phyloP scores from a whole-genome alignment of 2,888 invertebrate species.

The Teleiodes luculella region DNA sequence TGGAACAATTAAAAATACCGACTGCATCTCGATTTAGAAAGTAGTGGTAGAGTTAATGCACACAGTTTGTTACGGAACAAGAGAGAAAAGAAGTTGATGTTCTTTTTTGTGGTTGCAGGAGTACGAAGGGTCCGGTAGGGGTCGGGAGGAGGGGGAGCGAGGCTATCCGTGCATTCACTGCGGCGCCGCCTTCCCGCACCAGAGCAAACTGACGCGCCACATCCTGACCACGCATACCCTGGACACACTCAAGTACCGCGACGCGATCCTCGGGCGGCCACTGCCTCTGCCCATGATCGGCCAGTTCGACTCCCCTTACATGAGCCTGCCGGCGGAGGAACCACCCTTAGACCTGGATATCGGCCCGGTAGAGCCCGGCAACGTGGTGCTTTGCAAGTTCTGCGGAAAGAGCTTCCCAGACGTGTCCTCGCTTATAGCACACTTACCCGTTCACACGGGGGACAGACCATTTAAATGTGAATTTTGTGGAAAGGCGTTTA shows the following conservation, averaged over 20 bases:
- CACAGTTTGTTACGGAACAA: slow-evolving; percentile 66
- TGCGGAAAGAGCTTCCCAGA: slow-evolving; percentile 95
- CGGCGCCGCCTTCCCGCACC: slow-evolving; percentile 92
- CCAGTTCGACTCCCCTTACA: slow-evolving; percentile 70
- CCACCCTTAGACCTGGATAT: slow-evolving; percentile 79
- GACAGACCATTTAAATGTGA: slow-evolving; percentile 95
- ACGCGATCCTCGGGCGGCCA: slow-evolving; percentile 76
- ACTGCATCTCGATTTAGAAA: slow-evolving; percentile 77
- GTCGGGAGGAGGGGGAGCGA: slow-evolving; percentile 70
- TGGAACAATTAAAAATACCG: slow-evolving; percentile 55
- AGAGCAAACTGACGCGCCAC: slow-evolving; percentile 94
- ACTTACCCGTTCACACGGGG: slow-evolving; percentile 93
- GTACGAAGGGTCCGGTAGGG: slow-evolving; percentile 85
- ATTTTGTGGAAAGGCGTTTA: slow-evolving; percentile 96
- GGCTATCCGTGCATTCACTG: slow-evolving; percentile 93
- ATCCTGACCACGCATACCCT: slow-evolving; percentile 93
- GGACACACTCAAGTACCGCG: slow-evolving; percentile 92
- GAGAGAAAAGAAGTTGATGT: slow-evolving; percentile 93
- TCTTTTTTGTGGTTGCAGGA: slow-evolving; percentile 92
- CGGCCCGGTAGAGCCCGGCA: slow-evolving; percentile 82
- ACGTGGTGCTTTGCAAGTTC: slow-evolving; percentile 93
- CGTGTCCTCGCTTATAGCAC: slow-evolving; percentile 91
- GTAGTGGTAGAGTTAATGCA: slow-evolving; percentile 75
- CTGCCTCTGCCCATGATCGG: slow-evolving; percentile 62
- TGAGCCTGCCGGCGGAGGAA: slow-evolving; percentile 76